Conservation (phyloP, 2,888 invertebrate species). For the Drosophila paramelanica region DNA sequence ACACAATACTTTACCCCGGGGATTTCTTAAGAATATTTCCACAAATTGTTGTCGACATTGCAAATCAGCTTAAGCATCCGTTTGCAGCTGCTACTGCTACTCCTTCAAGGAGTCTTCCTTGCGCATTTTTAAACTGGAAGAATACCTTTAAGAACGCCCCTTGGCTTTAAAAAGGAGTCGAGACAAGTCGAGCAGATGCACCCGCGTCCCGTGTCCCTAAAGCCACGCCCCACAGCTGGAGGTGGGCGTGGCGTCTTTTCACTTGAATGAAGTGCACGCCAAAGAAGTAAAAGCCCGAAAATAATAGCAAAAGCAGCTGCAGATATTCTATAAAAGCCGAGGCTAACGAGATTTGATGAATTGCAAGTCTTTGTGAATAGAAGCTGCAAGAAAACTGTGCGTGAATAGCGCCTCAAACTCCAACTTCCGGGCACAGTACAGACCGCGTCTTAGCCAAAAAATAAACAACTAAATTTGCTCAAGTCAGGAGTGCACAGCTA, state of each 20-base stretch:
- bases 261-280: conserved; percentile 49
- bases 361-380: conserved; percentile 77
- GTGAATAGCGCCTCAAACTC: conserved; percentile 56
- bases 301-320: conserved; percentile 62
- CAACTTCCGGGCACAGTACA: conserved; percentile 6
- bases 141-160: conserved; percentile 14
- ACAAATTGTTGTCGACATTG: conserved; percentile 4
- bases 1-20: not conserved
- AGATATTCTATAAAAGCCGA: conserved; percentile 79
- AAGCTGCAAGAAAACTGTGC: conserved; percentile 71
- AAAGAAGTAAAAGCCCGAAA: conserved; percentile 41
- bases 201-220: not conserved
- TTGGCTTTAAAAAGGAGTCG: conserved; percentile 26
- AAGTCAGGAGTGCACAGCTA: no score
- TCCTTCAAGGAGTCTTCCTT: conserved; percentile 7
- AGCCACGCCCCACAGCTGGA: conserved; percentile 11
- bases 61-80: not conserved
- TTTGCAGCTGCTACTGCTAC: conserved; percentile 1
- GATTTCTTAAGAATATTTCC: conserved; percentile 2
- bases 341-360: conserved; percentile 79
- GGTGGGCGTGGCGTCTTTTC: conserved; percentile 52
- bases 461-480: not conserved
- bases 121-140: not conserved
- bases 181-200: conserved; percentile 3
- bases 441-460: conserved; percentile 24